Percentiles rank a stretch among this genome's conserved stretches.
Evolutionary conservation across 1,140 invertebrate species (phyloP).

Genomic region (Conopomorpha cramerella): DNA sequence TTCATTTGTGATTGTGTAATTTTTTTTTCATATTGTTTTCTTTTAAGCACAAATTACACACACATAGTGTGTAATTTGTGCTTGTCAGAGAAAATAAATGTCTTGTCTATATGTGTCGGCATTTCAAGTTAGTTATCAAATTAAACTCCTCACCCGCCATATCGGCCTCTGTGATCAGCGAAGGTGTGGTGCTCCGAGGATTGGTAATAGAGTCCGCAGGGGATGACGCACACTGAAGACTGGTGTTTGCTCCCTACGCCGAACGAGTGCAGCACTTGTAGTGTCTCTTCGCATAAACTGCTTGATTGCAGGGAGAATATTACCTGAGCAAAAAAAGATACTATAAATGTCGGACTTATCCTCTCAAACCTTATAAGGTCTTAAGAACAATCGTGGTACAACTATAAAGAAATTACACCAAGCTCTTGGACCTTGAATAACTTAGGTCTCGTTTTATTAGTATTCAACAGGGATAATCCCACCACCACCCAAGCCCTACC

Average conservation of each 20-base stretch:
- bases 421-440: too few species aligned
- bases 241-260: slow-evolving; percentile 29
- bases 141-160: not conserved
- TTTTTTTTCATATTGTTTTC: too few species aligned
- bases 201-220: slow-evolving; percentile 42
- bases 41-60: too few species aligned
- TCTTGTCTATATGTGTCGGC: not conserved
- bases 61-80: not conserved
- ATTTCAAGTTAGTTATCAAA: not conserved
- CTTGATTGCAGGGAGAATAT: slow-evolving; percentile 39
- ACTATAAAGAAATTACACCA: too few species aligned
- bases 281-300: slow-evolving; percentile 33
- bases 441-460: too few species aligned
- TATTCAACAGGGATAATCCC: too few species aligned
- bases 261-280: slow-evolving; percentile 33
- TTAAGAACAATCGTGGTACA: too few species aligned
- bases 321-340: slow-evolving; percentile 21
- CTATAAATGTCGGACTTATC: too few species aligned
- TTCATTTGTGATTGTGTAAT: too few species aligned
- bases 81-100: not conserved
- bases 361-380: too few species aligned
- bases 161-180: too few species aligned
- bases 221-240: slow-evolving; percentile 42
- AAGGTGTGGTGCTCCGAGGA: slow-evolving; percentile 2
- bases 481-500: too few species aligned